phyloP scores from a whole-genome alignment of 2,797 vertebrate genomes.

The Tolypeutes matacus region DNA sequence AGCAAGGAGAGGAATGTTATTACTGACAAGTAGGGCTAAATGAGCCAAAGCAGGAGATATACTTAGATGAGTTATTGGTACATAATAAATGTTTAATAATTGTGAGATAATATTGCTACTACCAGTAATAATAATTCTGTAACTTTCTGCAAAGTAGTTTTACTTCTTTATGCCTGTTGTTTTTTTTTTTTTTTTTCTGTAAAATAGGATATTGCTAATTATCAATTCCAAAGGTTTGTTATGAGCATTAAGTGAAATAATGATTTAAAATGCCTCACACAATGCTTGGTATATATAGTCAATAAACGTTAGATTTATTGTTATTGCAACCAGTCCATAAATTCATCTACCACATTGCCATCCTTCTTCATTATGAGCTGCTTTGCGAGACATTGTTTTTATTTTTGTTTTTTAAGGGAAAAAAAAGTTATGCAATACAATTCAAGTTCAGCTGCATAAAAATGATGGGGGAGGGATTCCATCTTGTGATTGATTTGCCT shows the following conservation, averaged over 20 bases:
- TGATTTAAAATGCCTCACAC: background rate
- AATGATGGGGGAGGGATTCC: background rate
- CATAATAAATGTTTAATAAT: background rate
- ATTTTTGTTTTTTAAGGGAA: background rate
- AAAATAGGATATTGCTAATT: background rate
- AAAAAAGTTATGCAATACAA: background rate
- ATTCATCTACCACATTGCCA: background rate
- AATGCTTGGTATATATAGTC: background rate
- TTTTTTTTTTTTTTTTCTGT: background rate
- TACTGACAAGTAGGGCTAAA: background rate
- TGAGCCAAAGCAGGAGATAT: background rate
- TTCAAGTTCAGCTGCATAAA: background rate
- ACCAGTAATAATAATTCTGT: background rate
- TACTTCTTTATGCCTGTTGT: background rate
- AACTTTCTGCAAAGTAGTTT: background rate
- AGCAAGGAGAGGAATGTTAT: background rate
- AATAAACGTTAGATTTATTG: background rate
- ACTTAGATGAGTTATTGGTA: background rate
- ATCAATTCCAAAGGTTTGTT: background rate
- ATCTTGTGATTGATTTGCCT: background rate
- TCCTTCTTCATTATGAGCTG: background rate
- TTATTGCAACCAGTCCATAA: background rate
- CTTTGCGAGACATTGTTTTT: background rate
- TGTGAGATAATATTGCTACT: background rate
- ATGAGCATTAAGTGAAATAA: background rate